phyloP scores from a whole-genome alignment of 1,140 invertebrate species.

The Zaprionus capensis region DNA sequence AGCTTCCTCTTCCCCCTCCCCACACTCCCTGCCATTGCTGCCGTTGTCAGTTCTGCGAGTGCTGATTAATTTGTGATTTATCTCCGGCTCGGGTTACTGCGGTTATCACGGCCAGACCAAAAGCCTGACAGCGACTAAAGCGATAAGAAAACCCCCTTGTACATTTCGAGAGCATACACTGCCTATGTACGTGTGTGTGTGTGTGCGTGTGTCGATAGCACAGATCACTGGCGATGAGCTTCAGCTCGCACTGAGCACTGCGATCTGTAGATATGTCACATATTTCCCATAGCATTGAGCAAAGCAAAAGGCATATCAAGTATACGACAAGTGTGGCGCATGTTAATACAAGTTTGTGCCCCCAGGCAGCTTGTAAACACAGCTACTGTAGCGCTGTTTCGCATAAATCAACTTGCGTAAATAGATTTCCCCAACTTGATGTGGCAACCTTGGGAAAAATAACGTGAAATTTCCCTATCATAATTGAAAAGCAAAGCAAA shows the following conservation, averaged over 20 bases:
- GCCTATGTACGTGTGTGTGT: background rate
- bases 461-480: background rate
- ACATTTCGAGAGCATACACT: constrained; percentile 4
- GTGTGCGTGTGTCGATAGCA: constrained; percentile 20
- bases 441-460: background rate
- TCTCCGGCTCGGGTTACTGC: constrained; percentile 65
- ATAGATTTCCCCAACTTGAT: background rate
- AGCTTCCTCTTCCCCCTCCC: background rate
- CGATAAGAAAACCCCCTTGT: constrained; percentile 61
- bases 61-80: constrained; percentile 72
- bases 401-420: background rate
- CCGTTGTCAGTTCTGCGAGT: constrained; percentile 28
- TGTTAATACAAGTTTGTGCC: background rate
- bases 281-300: background rate
- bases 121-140: constrained; percentile 32
- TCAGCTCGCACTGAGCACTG: background rate
- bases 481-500: background rate
- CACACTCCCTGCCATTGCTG: background rate
- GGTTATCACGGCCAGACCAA: constrained; percentile 70
- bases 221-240: background rate
- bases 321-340: constrained; percentile 1
- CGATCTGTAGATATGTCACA: constrained; percentile 7
- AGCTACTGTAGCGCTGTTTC: background rate
- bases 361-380: background rate
- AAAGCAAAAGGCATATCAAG: constrained; percentile 1